These are phyloP conservation scores for Agrilus mali DNA, from an alignment of 2,888 invertebrate species.

Conservation along the genomic window DNA sequence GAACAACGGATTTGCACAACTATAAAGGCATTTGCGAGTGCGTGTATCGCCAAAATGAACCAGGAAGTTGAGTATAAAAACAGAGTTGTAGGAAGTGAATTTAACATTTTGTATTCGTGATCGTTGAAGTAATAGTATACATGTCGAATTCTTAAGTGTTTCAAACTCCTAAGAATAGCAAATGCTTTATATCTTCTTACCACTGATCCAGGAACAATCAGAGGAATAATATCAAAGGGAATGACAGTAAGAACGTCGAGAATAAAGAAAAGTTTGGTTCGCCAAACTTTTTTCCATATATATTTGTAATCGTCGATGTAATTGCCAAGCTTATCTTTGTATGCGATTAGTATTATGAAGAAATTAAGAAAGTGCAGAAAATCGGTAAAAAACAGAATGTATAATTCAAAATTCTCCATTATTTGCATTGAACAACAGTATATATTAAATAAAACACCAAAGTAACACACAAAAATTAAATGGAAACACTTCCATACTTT, in stretches of 20 bases:
- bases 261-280: slow-evolving; percentile 2
- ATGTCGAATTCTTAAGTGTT: slow-evolving; percentile 6
- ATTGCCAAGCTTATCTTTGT: slow-evolving; percentile 7
- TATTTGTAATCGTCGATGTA: slow-evolving; percentile 5
- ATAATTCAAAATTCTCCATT: slow-evolving; percentile 1
- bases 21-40: slow-evolving; percentile 3
- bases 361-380: slow-evolving; percentile 8
- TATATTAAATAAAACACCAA: slow-evolving; percentile 8
- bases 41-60: slow-evolving; percentile 4
- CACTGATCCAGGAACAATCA: slow-evolving; percentile 2
- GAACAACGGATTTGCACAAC: background rate
- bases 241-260: slow-evolving; percentile 6
- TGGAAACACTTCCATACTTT: slow-evolving; percentile 5
- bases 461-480: slow-evolving; percentile 8
- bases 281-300: slow-evolving; percentile 2
- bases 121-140: slow-evolving; percentile 5
- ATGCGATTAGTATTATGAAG: slow-evolving; percentile 7
- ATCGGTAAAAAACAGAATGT: slow-evolving; percentile 10
- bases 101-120: slow-evolving; percentile 4
- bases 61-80: slow-evolving; percentile 3
- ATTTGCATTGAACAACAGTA: slow-evolving; percentile 9
- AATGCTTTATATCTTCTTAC: background rate
- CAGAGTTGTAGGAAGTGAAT: slow-evolving; percentile 2
- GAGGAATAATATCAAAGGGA: slow-evolving; percentile 10
- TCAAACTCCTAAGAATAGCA: slow-evolving; percentile 7